phyloP scores from a whole-genome alignment of 2,888 invertebrate species.

The Anoplius nigerrimus region DNA sequence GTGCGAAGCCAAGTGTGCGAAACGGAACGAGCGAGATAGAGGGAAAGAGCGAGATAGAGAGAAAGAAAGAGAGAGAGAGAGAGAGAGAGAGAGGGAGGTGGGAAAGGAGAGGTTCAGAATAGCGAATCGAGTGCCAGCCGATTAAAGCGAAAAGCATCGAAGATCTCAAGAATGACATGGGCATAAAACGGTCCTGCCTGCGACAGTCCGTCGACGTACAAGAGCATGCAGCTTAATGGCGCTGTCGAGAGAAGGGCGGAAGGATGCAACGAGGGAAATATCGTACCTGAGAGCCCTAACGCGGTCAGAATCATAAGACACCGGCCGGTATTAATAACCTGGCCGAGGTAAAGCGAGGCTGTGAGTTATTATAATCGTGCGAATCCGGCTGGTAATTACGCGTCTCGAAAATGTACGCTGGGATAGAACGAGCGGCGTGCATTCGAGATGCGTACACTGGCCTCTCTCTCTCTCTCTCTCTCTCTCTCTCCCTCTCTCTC shows the following conservation, averaged over 20 bases:
- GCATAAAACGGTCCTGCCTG: too few species aligned
- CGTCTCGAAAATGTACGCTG: slow-evolving; percentile 25
- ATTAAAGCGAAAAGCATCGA: background rate
- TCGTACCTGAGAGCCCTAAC: slow-evolving; percentile 35
- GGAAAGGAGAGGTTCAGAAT: background rate
- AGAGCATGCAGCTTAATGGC: background rate
- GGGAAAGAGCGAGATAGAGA: slow-evolving; percentile 16
- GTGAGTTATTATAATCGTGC: slow-evolving; percentile 33
- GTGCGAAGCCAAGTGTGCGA: slow-evolving; percentile 53
- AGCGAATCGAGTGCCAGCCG: slow-evolving; percentile 7
- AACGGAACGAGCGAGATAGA: background rate
- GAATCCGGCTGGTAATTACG: slow-evolving; percentile 28
- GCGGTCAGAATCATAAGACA: slow-evolving; percentile 51
- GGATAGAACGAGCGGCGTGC: background rate
- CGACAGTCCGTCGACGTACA: background rate
- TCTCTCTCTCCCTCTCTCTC: slow-evolving; percentile 26
- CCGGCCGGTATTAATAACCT: slow-evolving; percentile 54
- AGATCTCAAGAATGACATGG: background rate
- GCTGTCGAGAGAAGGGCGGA: background rate
- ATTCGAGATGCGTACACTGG: background rate
- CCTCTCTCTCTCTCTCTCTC: background rate
- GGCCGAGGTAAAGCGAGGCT: slow-evolving; percentile 31
- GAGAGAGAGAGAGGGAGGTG: background rate
- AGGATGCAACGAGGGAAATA: background rate
- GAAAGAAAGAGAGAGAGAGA: slow-evolving; percentile 10